Evolutionary conservation across 1,140 invertebrate genomes (phyloP).

Genomic region (Lutraria rhynchaena): DNA sequence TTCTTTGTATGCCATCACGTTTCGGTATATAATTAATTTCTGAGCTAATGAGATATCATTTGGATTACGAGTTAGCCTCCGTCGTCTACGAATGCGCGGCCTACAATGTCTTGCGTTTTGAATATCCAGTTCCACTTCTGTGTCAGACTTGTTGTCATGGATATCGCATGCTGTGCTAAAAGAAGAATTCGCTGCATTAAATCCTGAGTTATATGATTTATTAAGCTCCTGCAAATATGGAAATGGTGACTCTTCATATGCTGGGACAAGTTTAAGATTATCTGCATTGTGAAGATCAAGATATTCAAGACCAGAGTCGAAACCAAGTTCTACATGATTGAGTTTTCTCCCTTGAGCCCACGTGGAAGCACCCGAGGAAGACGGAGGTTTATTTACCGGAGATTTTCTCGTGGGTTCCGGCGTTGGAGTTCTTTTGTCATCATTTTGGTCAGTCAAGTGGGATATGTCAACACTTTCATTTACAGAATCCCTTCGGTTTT

Average conservation of each 20-base stretch:
- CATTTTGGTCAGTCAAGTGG: slow-evolving; percentile 23
- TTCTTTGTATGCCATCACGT: slow-evolving; percentile 36
- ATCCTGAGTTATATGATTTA: slow-evolving; percentile 7
- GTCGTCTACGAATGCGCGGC: slow-evolving; percentile 13
- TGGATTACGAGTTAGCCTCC: slow-evolving; percentile 17
- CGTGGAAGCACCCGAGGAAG: neutral
- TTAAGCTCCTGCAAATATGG: slow-evolving; percentile 26
- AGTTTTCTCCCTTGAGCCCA: no score
- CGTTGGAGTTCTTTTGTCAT: slow-evolving; percentile 36
- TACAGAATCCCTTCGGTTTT: slow-evolving; percentile 6
- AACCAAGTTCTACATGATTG: neutral
- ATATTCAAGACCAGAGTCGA: slow-evolving; percentile 1
- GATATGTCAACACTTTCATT: slow-evolving; percentile 49
- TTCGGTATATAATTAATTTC: slow-evolving; percentile 24
- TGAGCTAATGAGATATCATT: slow-evolving; percentile 28
- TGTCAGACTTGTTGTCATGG: slow-evolving; percentile 28
- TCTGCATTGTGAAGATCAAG: slow-evolving; percentile 5
- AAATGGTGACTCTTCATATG: slow-evolving; percentile 30
- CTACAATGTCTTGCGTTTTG: neutral
- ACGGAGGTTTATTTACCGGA: slow-evolving; percentile 21
- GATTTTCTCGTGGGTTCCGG: slow-evolving; percentile 43
- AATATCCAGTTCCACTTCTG: neutral
- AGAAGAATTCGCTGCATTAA: neutral
- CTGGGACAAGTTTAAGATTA: slow-evolving; percentile 5
- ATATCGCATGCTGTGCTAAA: neutral